Base-by-base conservation (phyloP, 1,140 invertebrate genomes). In the Drosophila punjabiensis region DNA sequence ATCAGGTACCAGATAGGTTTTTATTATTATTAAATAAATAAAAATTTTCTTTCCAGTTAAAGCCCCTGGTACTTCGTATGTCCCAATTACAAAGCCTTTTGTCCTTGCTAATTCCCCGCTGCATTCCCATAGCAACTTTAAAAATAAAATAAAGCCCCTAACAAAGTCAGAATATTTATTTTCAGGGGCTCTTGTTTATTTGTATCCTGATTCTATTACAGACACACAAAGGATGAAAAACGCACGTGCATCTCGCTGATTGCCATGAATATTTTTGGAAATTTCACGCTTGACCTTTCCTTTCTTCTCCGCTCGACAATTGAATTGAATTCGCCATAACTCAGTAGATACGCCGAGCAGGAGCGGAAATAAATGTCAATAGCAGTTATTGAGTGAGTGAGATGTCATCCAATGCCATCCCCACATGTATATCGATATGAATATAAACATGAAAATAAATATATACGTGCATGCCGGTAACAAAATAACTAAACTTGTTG, bases 401-500 rank as follows among this genome's bases (percentile, higher is more conserved):
- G 52, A 43, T 74, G 67, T 61, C 55, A 59, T 43, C 55, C 28
- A 35, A 70, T 52, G 4, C 55, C 35, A n/a, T 28, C 35, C 68
- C 32, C 61, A 33, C 43, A 32, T 43, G 58, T 47, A 45, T 41
- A 55, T 52, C 61, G 50, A 83, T 79, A 79, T 59, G 30, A 64
- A 59, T 60, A 59, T 37, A 82, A 69, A 56, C 52, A 60, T 37
- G 39, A 41, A 52, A 43, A 41, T 53, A 33, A 43, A 41, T n/a
- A n/a, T 35, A 66, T 45, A 75, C 61, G 59, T 50, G 45, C 30
- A 45, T 45, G 66, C 65, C 53, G 56, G 71, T 85, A 81, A 77
- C 68, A 60, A 66, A 81, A 85, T 78, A 85, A 65, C 50, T 68
- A 52, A 71, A 60, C 41, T 62, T 58, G 52, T 45, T 41, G 30